Evolutionary conservation across 2,113 vertebrate genomes (phyloP).

Genomic region (Vanacampus margaritifer): DNA sequence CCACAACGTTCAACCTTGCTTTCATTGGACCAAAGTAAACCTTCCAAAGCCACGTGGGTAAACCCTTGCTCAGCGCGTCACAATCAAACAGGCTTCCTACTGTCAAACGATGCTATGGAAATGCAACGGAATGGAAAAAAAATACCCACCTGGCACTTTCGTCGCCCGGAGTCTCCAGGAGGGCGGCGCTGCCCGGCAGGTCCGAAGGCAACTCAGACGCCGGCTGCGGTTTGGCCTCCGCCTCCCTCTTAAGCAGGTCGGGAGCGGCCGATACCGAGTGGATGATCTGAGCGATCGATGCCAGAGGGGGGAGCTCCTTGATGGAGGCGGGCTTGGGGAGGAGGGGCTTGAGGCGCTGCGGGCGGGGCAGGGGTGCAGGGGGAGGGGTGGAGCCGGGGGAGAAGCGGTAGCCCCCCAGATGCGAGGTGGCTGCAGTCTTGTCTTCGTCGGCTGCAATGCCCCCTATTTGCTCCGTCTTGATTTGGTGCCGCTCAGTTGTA

Average conservation of each 20-base stretch:
- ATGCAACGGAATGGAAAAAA: not conserved
- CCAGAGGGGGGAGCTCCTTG: slow-evolving; percentile 88
- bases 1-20: too few species aligned
- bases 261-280: slow-evolving; percentile 90
- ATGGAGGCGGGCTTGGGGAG: slow-evolving; percentile 83
- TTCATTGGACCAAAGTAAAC: too few species aligned
- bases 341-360: slow-evolving; percentile 85
- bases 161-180: not conserved
- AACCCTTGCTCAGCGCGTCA: too few species aligned
- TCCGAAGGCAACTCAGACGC: rapidly evolving
- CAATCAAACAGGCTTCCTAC: too few species aligned
- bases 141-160: not conserved
- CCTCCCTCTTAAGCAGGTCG: slow-evolving; percentile 82
- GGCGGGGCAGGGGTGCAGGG: slow-evolving; percentile 62
- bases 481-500: slow-evolving; percentile 42
- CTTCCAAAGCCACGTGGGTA: too few species aligned
- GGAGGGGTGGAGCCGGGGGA: slow-evolving; percentile 73
- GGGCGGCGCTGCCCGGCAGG: not conserved
- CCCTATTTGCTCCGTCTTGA: slow-evolving; percentile 68
- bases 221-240: slow-evolving; percentile 19
- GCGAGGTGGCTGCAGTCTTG: slow-evolving; percentile 22
- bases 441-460: slow-evolving; percentile 56
- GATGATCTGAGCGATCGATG: slow-evolving; percentile 98
- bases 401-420: slow-evolving; percentile 76
- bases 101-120: not conserved